These are phyloP conservation scores for Myotis yumanensis DNA, from an alignment of 2,113 vertebrate genomes.

Conservation along the genomic window DNA sequence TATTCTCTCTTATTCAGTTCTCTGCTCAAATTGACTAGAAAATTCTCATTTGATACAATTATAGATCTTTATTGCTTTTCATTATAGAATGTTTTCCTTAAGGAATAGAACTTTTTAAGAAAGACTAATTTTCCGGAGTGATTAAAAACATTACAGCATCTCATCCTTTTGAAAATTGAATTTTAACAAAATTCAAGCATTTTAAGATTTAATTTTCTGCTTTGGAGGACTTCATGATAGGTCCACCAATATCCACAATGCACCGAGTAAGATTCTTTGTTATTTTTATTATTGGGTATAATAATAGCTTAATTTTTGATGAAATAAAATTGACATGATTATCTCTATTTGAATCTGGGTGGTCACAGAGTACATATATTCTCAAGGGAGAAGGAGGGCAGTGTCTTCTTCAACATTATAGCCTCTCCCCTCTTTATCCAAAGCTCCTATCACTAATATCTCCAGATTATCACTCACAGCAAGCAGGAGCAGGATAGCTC, in stretches of 20 bases:
- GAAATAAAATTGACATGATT: background rate
- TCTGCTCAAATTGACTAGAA: conserved; percentile 51
- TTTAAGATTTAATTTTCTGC: conserved; percentile 46
- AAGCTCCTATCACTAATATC: background rate
- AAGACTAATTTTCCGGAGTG: conserved; percentile 53
- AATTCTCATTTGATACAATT: conserved; percentile 68
- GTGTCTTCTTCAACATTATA: background rate
- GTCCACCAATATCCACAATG: background rate
- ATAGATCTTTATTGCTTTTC: conserved; percentile 52
- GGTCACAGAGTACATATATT: background rate
- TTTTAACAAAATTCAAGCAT: conserved; percentile 52
- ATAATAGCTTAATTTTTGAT: conserved; percentile 34
- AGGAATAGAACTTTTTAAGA: conserved; percentile 50
- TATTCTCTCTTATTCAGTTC: conserved; percentile 40
- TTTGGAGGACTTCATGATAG: conserved; percentile 8
- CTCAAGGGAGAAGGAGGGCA: background rate
- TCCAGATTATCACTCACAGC: background rate
- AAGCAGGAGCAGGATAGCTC: too few relatives aligned
- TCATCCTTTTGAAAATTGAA: conserved; percentile 60
- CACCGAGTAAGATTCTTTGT: background rate
- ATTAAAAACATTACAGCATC: conserved; percentile 53
- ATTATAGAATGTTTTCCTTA: conserved; percentile 59
- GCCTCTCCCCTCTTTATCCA: background rate
- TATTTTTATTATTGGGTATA: conserved; percentile 23
- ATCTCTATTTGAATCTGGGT: background rate